Evolutionary conservation across 1,140 invertebrate species (phyloP), one percentile per base, ranked within the genome.

Genomic region (Drosophila littoralis): DNA sequence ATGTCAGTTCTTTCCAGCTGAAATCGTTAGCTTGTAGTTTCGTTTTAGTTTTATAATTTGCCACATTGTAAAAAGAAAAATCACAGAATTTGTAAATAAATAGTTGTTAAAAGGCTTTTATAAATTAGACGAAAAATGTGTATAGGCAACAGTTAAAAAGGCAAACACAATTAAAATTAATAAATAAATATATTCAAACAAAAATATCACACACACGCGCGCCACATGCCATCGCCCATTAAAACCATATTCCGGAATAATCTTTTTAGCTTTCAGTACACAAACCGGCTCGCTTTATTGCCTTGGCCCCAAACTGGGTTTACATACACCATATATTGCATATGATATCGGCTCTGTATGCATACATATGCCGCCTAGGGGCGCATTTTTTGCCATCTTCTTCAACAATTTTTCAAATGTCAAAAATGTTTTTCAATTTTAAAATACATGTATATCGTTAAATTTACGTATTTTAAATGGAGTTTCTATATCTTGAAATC

Each of bases 61-160:
- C 79, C 64, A 52, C 75, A 50, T 77, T 81, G 64, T 75, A 80
- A 73, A 68, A 73, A 38, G 40, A 46, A 58, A 46, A 60, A 54
- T 13, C 46, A 45, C 32, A 59, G 46, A 54, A 74, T 77, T 67
- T 55, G 57, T 73, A 79, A 81, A 63, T 73, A 64, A 46, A 64
- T 77, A 80, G 81, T 79, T 83, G 81, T 84, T 81, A 77, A 86
- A 82, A 64, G 46, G 83, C 71, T 85, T 88, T 86, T 85, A 64
- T 85, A 86, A 81, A 79, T 72, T 85, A 85, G 82, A 82, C 57
- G 57, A 58, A 78, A 65, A 75, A 75, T 85, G 70, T 84, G 81
- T 84, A 81, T 85, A 84, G 81, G 74, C 81, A 84, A 81, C 60
- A 57, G 78, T 85, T 85, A 78, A 75, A 81, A 76, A 77, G 46